Conservation (phyloP, 2,888 invertebrate genomes). For the Dinocampus coccinellae region DNA sequence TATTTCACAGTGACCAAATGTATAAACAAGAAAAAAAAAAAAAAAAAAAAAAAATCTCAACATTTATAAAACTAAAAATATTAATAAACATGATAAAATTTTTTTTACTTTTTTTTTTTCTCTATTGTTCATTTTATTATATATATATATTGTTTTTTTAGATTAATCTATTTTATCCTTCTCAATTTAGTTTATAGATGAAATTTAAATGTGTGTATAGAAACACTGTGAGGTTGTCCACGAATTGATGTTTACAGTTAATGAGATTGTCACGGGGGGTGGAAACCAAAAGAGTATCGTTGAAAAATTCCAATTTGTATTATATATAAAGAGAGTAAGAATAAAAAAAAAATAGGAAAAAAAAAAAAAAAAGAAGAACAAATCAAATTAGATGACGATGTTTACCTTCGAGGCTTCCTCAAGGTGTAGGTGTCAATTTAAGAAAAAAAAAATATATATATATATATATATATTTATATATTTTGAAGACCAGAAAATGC, state of each 20-base stretch:
- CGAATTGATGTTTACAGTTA: background rate
- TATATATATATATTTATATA: background rate
- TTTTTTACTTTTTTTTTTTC: too few relatives aligned
- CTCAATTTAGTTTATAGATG: background rate
- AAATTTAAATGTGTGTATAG: background rate
- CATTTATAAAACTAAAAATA: too few relatives aligned
- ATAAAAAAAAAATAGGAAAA: too few relatives aligned
- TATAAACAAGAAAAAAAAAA: constrained; percentile 23
- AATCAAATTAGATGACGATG: background rate
- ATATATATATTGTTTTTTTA: constrained; percentile 1
- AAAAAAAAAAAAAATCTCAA: too few relatives aligned
- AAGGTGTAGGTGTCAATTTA: background rate
- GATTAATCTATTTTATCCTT: background rate
- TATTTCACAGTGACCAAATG: background rate
- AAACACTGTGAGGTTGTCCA: constrained; percentile 2
- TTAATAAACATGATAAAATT: too few relatives aligned
- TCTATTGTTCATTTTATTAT: too few relatives aligned
- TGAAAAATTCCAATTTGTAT: background rate
- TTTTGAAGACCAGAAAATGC: background rate
- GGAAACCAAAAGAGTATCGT: constrained; percentile 2
- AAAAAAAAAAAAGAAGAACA: background rate
- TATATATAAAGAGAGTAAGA: too few relatives aligned
- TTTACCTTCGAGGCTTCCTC: background rate
- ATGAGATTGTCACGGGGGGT: constrained; percentile 5
- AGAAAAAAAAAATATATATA: background rate